phyloP scores from a whole-genome alignment of 2,888 invertebrate genomes.

The Scaptomyza cyrtandrae region DNA sequence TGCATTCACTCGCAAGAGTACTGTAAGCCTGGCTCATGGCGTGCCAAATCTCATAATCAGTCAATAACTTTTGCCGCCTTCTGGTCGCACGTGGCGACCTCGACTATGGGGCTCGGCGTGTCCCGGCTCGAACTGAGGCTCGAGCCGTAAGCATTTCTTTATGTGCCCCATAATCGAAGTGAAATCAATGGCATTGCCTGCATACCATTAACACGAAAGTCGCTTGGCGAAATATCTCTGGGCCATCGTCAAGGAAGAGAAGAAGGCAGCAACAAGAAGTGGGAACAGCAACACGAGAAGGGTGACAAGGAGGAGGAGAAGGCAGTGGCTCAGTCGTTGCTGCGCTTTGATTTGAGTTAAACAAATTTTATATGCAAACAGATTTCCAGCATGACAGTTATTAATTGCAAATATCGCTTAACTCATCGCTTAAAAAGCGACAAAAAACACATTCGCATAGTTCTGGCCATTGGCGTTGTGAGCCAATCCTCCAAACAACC shows the following conservation, averaged over 20 bases:
- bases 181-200: conserved; percentile 81
- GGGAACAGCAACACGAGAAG: not conserved
- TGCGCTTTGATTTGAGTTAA: conserved; percentile 74
- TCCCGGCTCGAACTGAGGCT: conserved; percentile 38
- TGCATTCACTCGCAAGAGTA: conserved; percentile 44
- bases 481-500: conserved; percentile 68
- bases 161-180: conserved; percentile 78
- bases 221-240: conserved; percentile 66
- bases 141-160: conserved; percentile 70
- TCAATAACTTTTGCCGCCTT: conserved; percentile 81
- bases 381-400: conserved; percentile 83
- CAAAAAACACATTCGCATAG: conserved; percentile 72
- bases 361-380: conserved; percentile 79
- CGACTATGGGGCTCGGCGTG: conserved; percentile 52
- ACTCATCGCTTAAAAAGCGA: conserved; percentile 82
- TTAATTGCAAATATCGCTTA: conserved; percentile 84
- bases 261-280: conserved; percentile 30
- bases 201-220: conserved; percentile 80
- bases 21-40: conserved; percentile 54
- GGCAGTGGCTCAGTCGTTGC: conserved; percentile 19
- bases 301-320: not conserved
- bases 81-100: conserved; percentile 76
- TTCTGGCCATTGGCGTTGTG: conserved; percentile 42
- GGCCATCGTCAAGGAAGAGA: conserved; percentile 62
- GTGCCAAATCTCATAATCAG: conserved; percentile 82